Evolutionary conservation across 2,113 vertebrate genomes (phyloP), one percentile per base, ranked within the genome.

Genomic region (Oenanthe melanoleuca): DNA sequence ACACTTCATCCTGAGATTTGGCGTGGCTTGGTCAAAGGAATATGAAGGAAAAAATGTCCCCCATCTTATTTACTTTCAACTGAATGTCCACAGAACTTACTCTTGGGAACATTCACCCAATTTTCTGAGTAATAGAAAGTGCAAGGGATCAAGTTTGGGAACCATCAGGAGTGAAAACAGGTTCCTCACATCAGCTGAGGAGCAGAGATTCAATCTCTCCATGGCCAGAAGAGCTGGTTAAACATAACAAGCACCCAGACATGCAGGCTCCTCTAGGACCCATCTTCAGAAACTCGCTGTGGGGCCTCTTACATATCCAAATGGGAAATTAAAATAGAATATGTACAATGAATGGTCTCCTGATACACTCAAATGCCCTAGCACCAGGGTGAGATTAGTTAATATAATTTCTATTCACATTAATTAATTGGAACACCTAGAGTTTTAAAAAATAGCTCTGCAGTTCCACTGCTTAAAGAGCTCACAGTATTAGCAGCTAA

Each of bases 381-480:
- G 69, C 47, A 66, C 60, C 66, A 53, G 55, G 14, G 9, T 78
- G 26, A 70, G 65, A 91, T 89, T 85, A 73, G 55, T 70, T 60
- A 53, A 11, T 42, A 63, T 26, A 79, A 88, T 77, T 93, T 79
- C 55, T 45, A n/a, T 75, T 75, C 88, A 89, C 33, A 29, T 61
- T 87, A 92, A 94, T 95, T 95, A 92, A 85, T 70, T 82, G 47
- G 79, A 94, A 86, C 34, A 85, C 63, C 84, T 80, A 80, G 31
- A 85, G 64, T 82, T 89, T 80, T 23, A 92, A 82, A 92, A 93
- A 72, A 45, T 15, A 91, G 53, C 49, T 85, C 88, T 80, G 64
- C 72, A 82, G 61, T 79, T 82, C 40, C 23, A 65, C 45, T 89
- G 37, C 47, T 91, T 89, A 53, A 93, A 85, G 16, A 65, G 45